Evolutionary conservation across 2,888 invertebrate species (phyloP), one percentile per base, ranked within the genome.

Genomic region (Drosophila putrida): DNA sequence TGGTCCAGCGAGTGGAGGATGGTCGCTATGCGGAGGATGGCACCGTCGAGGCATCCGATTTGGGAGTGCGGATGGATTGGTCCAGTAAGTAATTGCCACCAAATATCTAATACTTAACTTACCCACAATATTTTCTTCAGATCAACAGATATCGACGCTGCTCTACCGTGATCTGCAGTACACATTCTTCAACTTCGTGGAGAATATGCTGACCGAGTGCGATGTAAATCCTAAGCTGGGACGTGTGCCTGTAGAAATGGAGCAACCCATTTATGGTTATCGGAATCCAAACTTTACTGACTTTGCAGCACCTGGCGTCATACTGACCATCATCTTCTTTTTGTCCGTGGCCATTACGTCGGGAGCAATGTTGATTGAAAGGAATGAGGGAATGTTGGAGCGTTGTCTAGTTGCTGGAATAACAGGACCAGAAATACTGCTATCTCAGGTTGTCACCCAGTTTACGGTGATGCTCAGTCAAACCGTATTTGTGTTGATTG

Each of bases 231-330:
- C 94, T 0, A 94, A 94, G 72, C 90, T 96, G 1, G 92, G 92
- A 4, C 86, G 84, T 10, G 83, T 93, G 6, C 93, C 93, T 0
- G 75, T 93, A 46, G 91, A 96, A 94, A 96, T 96, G 91, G 93
- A 95, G 76, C 90, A 93, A 0, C 97, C 97, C 0, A 93, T 97
- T 47, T 97, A 96, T 85, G 97, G 97, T 3, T 93, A 95, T 57
- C 91, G 92, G 31, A 93, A 95, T 58, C 97, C 98, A 0, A 96
- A 96, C 89, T 98, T 98, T 90, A 98, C 98, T 0, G 97, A 98
- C 91, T 98, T 98, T 90, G 98, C 98, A 66, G 98, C 98, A 2
- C 98, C 98, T 1, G 98, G 98, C 71, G 95, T 98, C 50, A 96
- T 98, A 80, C 92, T 98, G 54, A 97, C 97, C 41, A 97, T 98